phyloP scores from a whole-genome alignment of 1,140 invertebrate species.

The Eriocheir sinensis region DNA sequence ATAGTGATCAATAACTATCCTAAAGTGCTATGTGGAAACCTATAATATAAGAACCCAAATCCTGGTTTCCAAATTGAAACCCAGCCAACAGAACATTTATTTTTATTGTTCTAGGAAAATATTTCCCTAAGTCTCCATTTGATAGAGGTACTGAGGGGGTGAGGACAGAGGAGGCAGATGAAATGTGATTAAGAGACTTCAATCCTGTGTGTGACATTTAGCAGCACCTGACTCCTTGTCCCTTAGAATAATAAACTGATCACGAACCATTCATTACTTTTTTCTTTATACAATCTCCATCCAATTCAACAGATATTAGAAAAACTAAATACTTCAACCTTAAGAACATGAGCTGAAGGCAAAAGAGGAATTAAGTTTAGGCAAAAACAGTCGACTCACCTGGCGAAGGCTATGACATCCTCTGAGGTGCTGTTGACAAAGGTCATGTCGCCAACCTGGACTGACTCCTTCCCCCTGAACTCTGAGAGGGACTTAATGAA shows the following conservation, averaged over 20 bases:
- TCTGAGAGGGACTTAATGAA: slow-evolving; percentile 54
- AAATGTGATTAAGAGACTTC: too few relatives aligned
- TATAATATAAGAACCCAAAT: background rate
- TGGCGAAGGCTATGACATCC: slow-evolving; percentile 63
- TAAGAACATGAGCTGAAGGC: background rate
- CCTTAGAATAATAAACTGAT: background rate
- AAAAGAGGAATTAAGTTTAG: background rate
- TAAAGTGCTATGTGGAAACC: background rate
- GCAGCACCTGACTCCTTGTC: background rate
- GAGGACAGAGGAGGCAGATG: too few relatives aligned
- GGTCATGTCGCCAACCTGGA: slow-evolving; percentile 61
- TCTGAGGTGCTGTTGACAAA: slow-evolving; percentile 42
- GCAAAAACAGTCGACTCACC: slow-evolving; percentile 31
- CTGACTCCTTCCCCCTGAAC: slow-evolving; percentile 62
- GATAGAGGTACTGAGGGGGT: background rate
- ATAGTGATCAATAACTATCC: background rate
- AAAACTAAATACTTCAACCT: background rate
- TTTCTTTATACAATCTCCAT: background rate
- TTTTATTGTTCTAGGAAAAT: background rate
- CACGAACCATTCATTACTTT: background rate
- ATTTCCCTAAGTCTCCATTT: background rate
- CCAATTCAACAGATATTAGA: background rate
- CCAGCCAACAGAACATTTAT: background rate
- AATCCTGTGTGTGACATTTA: too few relatives aligned
- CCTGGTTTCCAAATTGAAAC: background rate